Evolutionary conservation across 2,888 invertebrate species (phyloP), one percentile per base, ranked within the genome.

Genomic region (Thelaira solivaga): DNA sequence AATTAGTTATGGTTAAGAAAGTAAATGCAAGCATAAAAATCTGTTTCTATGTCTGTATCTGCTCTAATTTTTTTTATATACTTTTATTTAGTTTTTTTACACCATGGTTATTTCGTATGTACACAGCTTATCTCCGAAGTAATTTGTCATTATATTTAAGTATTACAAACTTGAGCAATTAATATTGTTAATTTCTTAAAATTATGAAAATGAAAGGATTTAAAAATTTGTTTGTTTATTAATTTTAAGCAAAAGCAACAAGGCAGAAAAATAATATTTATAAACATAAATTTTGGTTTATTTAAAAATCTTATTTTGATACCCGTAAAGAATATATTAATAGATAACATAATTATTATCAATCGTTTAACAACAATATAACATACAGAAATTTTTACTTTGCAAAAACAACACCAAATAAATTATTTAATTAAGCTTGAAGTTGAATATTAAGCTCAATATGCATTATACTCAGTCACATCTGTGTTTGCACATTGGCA

Each of bases 121-220:
- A 67, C 72, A 65, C 51, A n/a, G 64, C 76, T 80, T 87, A 86
- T 86, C 87, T 86, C 65, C 76, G 82, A 83, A 85, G 85, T 84
- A 85, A 87, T 86, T 87, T 87, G 86, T 87, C 87, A 86, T 87
- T 86, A 86, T 84, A 84, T 85, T 83, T 83, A 83, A 83, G 79
- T 51, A 65, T 77, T 78, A 80, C 39, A 74, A 80, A 78, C 71
- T 73, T 79, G 18, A 65, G 45, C 53, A 67, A 45, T 62, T 71
- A 76, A 74, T 79, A 62, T 73, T 55, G 53, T 75, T 51, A 61
- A 73, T 75, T 72, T 74, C 80, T 43, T 36, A 67, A 73, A 78
- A 83, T 82, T 82, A 83, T 83, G 81, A 81, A 85, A 83, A 84
- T 83, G 80, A 83, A 81, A 83, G 45, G 41, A 10, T 2, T 49